phyloP scores from a whole-genome alignment of 2,797 vertebrate genomes.

The Gymnoscopelus braueri region DNA sequence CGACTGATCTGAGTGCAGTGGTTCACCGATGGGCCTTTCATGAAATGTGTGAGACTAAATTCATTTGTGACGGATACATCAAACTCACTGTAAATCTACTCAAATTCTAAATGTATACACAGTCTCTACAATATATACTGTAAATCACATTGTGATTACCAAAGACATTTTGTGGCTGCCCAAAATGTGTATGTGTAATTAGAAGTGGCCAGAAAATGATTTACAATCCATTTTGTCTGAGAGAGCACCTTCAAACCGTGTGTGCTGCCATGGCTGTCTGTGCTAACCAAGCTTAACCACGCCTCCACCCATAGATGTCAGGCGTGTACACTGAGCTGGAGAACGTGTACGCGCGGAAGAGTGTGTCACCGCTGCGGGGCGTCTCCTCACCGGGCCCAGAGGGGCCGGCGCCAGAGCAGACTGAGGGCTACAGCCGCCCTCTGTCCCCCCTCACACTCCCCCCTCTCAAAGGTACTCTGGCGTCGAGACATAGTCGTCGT shows the following conservation, averaged over 20 bases:
- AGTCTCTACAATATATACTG: not conserved
- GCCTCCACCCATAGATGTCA: slow-evolving; percentile 89
- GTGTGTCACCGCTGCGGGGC: slow-evolving; percentile 69
- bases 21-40: too few relatives aligned
- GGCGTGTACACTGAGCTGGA: slow-evolving; percentile 95
- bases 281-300: slow-evolving; percentile 74
- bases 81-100: not conserved
- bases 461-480: slow-evolving; percentile 78
- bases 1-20: too few relatives aligned
- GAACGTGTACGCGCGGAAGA: slow-evolving; percentile 87
- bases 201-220: slow-evolving; percentile 1
- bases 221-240: not conserved
- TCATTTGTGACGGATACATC: too few relatives aligned
- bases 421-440: slow-evolving; percentile 81
- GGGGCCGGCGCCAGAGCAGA: slow-evolving; percentile 69
- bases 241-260: slow-evolving; percentile 55
- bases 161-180: slow-evolving; percentile 4
- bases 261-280: slow-evolving; percentile 5
- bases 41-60: too few relatives aligned
- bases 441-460: slow-evolving; percentile 81
- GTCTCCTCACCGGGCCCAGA: slow-evolving; percentile 82
- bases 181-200: too few relatives aligned
- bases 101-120: not conserved
- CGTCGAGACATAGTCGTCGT: slow-evolving; percentile 29
- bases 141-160: not conserved